Conservation (phyloP, 2,888 invertebrate genomes). For the Tetramorium bicarinatum region DNA sequence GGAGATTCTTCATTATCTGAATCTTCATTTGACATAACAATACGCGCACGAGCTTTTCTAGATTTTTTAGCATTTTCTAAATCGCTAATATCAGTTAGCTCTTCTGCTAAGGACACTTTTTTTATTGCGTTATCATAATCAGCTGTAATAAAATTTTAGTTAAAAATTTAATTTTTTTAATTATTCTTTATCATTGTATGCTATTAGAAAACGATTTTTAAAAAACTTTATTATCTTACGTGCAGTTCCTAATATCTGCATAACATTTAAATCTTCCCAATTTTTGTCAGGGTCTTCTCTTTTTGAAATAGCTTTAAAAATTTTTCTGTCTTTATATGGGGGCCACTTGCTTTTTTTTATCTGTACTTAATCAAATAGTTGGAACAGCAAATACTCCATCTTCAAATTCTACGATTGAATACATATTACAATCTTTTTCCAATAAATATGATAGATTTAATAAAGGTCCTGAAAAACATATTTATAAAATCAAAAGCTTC, state of each 20-base stretch:
- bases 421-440: background rate
- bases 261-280: background rate
- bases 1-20: background rate
- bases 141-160: slow-evolving; percentile 13
- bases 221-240: slow-evolving; percentile 1
- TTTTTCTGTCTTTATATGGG: background rate
- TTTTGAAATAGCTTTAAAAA: slow-evolving; percentile 14
- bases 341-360: background rate
- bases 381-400: slow-evolving; percentile 22
- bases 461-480: no score
- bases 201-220: no score
- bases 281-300: background rate
- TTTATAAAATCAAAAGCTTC: no score
- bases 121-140: slow-evolving; percentile 4
- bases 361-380: background rate
- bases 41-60: slow-evolving; percentile 1
- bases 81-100: slow-evolving; percentile 7
- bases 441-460: no score
- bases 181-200: no score
- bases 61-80: background rate
- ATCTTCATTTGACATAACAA: background rate
- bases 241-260: background rate
- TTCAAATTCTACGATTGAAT: slow-evolving; percentile 1
- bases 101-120: background rate
- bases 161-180: no score